Percentiles rank a stretch among this genome's conserved stretches.
phyloP scores from a whole-genome alignment of 2,888 invertebrate genomes.

The Limnephilus lunatus region DNA sequence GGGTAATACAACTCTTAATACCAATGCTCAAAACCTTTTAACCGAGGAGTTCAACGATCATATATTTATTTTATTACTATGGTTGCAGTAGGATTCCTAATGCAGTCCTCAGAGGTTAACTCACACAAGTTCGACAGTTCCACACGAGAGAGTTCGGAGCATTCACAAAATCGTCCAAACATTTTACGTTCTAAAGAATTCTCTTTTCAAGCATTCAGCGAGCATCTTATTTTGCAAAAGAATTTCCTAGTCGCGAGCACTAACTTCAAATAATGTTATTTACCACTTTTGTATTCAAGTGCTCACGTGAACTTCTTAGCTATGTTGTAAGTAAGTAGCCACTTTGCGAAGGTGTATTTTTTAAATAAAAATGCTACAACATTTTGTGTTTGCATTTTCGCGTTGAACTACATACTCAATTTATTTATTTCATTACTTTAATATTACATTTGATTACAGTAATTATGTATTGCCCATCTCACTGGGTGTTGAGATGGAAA shows the following conservation, averaged over 20 bases:
- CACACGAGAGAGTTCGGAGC: not conserved
- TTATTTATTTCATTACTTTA: no score
- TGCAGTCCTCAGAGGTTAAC: not conserved
- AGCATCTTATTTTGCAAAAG: not conserved
- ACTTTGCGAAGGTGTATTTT: not conserved
- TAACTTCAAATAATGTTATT: conserved; percentile 8
- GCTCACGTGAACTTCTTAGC: not conserved
- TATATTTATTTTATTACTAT: no score
- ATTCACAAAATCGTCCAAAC: not conserved
- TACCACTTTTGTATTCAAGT: not conserved
- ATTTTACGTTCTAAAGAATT: not conserved
- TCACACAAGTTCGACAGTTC: not conserved
- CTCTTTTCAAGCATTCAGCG: not conserved
- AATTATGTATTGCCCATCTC: no score
- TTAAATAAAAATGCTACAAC: not conserved
- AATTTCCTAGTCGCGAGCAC: not conserved
- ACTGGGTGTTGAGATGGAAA: no score
- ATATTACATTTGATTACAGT: no score
- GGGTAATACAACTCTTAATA: no score
- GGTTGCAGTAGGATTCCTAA: not conserved
- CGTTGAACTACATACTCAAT: not conserved
- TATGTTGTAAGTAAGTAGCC: not conserved
- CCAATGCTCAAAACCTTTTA: no score
- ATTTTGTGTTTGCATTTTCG: not conserved
- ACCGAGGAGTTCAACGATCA: no score